Conservation (phyloP, 2,113 vertebrate species). For the Eudyptes chrysolophus region DNA sequence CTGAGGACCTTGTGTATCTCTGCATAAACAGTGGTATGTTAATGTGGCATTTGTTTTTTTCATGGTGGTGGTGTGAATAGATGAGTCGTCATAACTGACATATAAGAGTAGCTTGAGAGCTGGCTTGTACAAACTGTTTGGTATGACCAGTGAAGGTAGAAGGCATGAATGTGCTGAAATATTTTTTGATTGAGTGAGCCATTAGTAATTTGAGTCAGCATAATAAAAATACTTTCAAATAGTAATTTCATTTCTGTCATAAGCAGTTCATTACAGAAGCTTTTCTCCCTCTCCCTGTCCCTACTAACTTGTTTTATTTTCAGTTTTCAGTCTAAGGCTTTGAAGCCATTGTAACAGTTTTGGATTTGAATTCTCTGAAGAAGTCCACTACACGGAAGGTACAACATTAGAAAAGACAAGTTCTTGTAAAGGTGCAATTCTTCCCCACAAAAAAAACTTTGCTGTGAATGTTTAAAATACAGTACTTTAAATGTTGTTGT, state of each 20-base stretch:
- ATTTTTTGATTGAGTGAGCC: background rate
- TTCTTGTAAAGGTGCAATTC: background rate
- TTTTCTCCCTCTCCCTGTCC: background rate
- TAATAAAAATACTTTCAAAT: background rate
- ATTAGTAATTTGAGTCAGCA: background rate
- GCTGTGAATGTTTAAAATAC: background rate
- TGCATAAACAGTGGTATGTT: background rate
- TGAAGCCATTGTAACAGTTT: background rate
- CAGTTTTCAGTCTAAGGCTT: background rate
- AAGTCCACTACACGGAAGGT: background rate
- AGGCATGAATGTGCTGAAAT: background rate
- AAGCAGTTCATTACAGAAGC: background rate
- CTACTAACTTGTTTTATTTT: background rate
- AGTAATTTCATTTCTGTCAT: background rate
- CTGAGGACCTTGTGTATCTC: background rate
- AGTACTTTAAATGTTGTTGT: background rate
- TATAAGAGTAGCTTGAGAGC: background rate
- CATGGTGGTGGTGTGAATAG: background rate
- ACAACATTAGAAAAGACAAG: background rate
- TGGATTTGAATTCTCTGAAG: background rate
- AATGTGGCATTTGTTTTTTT: background rate
- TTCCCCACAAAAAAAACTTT: background rate
- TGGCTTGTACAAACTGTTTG: background rate
- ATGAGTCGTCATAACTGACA: background rate
- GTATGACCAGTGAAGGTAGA: background rate